These are phyloP conservation scores for Ferdinandea cuprea DNA, from an alignment of 2,888 invertebrate genomes.

Conservation along the genomic window DNA sequence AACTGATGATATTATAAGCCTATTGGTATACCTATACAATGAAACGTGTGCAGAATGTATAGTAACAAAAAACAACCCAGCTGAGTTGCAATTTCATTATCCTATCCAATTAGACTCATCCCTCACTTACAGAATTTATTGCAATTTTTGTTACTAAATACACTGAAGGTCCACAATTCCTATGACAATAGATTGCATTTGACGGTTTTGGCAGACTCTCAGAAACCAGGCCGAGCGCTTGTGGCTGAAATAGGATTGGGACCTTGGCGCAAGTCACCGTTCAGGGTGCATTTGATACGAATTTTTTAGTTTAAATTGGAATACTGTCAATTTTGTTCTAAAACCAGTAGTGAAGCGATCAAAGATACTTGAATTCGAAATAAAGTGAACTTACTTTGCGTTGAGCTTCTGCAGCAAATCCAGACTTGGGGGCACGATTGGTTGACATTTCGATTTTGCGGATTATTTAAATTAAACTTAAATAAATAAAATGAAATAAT, in stretches of 20 bases:
- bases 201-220: constrained; percentile 52
- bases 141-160: neutral
- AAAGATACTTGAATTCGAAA: neutral
- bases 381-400: constrained; percentile 90
- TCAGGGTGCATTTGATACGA: constrained; percentile 4
- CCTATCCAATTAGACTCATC: constrained; percentile 57
- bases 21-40: constrained; percentile 37
- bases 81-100: constrained; percentile 17
- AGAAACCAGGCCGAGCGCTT: constrained; percentile 74
- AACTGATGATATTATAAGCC: constrained; percentile 1
- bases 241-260: constrained; percentile 60
- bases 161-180: constrained; percentile 6
- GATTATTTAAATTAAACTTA: constrained; percentile 77
- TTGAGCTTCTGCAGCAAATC: constrained; percentile 98
- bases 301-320: constrained; percentile 33
- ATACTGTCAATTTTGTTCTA: constrained; percentile 28
- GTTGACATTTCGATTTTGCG: constrained; percentile 80
- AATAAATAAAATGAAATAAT: constrained; percentile 71
- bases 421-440: constrained; percentile 84
- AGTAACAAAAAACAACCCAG: constrained; percentile 42
- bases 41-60: constrained; percentile 49
- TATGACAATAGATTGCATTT: constrained; percentile 27
- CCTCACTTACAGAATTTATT: constrained; percentile 12
- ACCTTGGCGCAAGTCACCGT: constrained; percentile 53
- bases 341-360: constrained; percentile 41